Evolutionary conservation across 2,888 invertebrate species (phyloP).

Genomic region (Smittia sp.): DNA sequence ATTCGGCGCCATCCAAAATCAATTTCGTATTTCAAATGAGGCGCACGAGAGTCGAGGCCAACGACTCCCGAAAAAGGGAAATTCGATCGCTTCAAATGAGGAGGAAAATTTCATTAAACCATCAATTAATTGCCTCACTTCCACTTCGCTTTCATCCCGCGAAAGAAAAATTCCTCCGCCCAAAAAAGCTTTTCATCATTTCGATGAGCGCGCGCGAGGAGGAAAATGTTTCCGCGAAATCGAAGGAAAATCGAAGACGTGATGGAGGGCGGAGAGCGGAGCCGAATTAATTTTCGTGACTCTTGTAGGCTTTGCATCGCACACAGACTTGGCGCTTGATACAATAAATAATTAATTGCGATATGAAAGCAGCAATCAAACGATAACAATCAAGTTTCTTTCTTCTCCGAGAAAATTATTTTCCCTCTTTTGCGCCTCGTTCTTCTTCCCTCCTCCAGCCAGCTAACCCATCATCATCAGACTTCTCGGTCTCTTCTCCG

Average conservation of each 20-base stretch:
- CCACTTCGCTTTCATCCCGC: not conserved
- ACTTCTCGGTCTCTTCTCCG: not conserved
- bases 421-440: conserved; percentile 17
- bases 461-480: conserved; percentile 21
- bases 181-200: no score
- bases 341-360: conserved; percentile 14
- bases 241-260: not conserved
- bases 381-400: conserved; percentile 16
- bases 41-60: not conserved
- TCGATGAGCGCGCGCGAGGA: not conserved
- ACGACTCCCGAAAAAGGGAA: not conserved
- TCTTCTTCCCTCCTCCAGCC: not conserved
- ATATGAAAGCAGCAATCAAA: conserved; percentile 14
- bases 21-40: not conserved
- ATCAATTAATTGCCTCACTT: conserved; percentile 12
- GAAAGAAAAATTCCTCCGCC: no score
- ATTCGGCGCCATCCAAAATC: conserved; percentile 1
- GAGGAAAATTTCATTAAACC: not conserved
- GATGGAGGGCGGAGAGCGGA: not conserved
- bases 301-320: not conserved
- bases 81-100: not conserved
- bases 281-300: not conserved
- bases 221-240: not conserved
- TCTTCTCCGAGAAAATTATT: not conserved
- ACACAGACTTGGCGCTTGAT: not conserved